phyloP scores from a whole-genome alignment of 2,113 vertebrate species.

The Ochotona curzoniae region DNA sequence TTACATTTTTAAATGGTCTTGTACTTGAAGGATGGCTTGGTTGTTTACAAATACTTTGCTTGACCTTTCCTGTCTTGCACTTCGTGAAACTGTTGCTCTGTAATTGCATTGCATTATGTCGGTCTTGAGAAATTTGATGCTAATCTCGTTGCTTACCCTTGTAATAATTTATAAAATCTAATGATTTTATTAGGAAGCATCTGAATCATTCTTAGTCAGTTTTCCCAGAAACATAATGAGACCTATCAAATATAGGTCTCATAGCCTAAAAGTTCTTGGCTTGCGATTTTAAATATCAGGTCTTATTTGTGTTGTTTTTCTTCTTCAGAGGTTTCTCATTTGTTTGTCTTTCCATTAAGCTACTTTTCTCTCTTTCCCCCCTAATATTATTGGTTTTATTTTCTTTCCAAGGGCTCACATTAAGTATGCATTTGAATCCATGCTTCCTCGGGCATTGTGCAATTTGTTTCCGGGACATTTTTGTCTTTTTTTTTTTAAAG shows the following conservation, averaged over 20 bases:
- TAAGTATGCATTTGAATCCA: background rate
- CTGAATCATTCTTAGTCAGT: no score
- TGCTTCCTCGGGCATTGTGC: background rate
- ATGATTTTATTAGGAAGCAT: no score
- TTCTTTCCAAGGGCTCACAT: background rate
- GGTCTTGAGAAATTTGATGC: no score
- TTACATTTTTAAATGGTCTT: background rate
- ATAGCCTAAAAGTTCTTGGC: background rate
- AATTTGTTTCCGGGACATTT: background rate
- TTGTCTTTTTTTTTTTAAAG: background rate
- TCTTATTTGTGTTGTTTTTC: background rate
- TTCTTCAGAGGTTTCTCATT: background rate
- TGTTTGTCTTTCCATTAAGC: background rate
- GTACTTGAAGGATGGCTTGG: background rate
- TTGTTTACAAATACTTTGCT: background rate
- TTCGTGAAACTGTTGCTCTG: no score
- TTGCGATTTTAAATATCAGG: background rate
- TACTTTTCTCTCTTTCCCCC: background rate
- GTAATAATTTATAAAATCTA: no score
- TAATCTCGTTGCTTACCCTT: no score
- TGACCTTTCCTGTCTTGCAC: no score
- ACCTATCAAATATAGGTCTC: background rate
- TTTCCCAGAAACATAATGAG: background rate
- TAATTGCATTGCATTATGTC: no score
- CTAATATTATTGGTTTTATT: background rate